phyloP scores from a whole-genome alignment of 2,113 vertebrate species.

The Polypterus bichir region DNA sequence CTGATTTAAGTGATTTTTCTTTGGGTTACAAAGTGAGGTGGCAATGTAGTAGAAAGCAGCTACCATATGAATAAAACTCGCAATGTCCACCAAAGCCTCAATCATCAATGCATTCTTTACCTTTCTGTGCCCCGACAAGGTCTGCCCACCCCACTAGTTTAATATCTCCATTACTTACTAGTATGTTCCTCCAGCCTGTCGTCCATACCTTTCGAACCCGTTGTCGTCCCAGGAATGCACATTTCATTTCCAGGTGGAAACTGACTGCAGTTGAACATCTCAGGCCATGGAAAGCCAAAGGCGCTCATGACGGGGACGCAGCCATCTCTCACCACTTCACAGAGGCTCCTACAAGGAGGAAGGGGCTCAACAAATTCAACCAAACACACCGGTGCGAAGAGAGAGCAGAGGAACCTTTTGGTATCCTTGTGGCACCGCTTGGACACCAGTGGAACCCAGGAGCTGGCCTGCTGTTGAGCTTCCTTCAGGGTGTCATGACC shows the following conservation, averaged over 20 bases:
- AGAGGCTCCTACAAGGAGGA: conserved; percentile 50
- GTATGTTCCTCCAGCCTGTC: conserved; percentile 32
- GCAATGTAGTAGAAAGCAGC: no score
- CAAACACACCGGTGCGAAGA: conserved; percentile 60
- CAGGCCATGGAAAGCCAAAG: conserved; percentile 64
- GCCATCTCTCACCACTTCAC: conserved; percentile 50
- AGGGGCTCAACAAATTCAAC: conserved; percentile 40
- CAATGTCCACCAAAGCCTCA: no score
- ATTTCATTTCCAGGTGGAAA: conserved; percentile 51
- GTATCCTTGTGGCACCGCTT: conserved; percentile 60
- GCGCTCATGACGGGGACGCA: conserved; percentile 64
- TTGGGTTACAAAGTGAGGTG: no score
- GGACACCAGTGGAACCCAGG: conserved; percentile 57
- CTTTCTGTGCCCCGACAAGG: no score
- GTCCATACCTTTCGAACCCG: conserved; percentile 11
- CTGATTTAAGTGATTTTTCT: no score
- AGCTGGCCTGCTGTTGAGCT: conserved; percentile 54
- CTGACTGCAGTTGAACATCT: conserved; percentile 59
- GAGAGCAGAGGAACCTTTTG: conserved; percentile 61
- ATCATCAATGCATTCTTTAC: no score
- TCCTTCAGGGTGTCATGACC: conserved; percentile 56
- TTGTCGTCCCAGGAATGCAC: conserved; percentile 46
- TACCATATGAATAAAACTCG: no score
- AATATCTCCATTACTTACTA: neutral
- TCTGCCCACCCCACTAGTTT: no score